These are phyloP conservation scores for Danio kyathit DNA, from an alignment of 2,797 vertebrate species.

Conservation along the genomic window DNA sequence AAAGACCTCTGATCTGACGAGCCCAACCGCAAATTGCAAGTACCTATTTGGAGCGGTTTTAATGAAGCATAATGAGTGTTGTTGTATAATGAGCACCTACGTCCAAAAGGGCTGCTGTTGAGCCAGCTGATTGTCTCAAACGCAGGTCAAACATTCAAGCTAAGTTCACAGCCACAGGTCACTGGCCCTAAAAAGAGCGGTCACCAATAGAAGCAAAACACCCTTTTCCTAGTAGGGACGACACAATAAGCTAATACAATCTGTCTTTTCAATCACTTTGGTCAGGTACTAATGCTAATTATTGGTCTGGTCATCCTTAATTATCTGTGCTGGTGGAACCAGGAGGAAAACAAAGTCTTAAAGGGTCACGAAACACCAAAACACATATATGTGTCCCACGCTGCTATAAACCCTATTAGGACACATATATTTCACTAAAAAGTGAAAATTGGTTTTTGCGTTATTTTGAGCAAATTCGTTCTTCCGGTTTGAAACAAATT, in stretches of 20 bases:
- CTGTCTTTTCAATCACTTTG: slow-evolving; percentile 78
- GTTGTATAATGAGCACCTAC: slow-evolving; percentile 53
- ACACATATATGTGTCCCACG: too few relatives aligned
- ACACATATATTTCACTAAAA: too few relatives aligned
- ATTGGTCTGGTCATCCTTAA: slow-evolving; percentile 77
- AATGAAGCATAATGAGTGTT: slow-evolving; percentile 52
- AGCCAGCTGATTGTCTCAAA: slow-evolving; percentile 50
- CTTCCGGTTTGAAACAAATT: too few relatives aligned
- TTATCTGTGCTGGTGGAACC: slow-evolving; percentile 78
- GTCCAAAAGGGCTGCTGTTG: slow-evolving; percentile 56
- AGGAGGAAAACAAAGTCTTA: slow-evolving; percentile 64
- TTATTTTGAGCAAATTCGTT: too few relatives aligned
- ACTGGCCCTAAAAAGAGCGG: slow-evolving; percentile 71
- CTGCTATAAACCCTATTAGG: too few relatives aligned
- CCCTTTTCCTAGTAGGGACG: slow-evolving; percentile 78
- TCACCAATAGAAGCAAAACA: slow-evolving; percentile 74
- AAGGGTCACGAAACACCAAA: too few relatives aligned
- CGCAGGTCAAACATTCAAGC: slow-evolving; percentile 74
- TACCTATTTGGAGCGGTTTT: slow-evolving; percentile 57
- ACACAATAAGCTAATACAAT: slow-evolving; percentile 77
- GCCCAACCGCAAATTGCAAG: slow-evolving; percentile 60
- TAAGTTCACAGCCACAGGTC: slow-evolving; percentile 76
- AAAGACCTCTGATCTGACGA: slow-evolving; percentile 56
- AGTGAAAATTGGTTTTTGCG: too few relatives aligned
- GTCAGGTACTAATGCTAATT: slow-evolving; percentile 79